phyloP scores from a whole-genome alignment of 2,888 invertebrate genomes.

The Eupsilia transversa region DNA sequence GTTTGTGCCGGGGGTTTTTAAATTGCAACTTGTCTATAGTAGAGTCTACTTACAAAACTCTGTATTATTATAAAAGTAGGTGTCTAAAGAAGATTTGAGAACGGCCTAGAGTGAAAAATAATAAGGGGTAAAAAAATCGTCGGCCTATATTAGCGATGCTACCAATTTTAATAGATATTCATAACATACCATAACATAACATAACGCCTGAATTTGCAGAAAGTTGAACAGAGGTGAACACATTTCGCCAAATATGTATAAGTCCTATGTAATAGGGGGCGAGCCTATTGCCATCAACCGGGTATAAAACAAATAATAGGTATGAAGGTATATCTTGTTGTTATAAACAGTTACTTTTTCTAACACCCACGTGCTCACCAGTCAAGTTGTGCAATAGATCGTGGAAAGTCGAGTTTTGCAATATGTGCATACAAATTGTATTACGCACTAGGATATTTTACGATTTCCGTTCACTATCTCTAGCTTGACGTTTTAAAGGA shows the following conservation, averaged over 20 bases:
- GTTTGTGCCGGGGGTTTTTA: no score
- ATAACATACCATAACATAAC: no score
- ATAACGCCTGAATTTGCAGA: no score
- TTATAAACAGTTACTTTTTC: slow-evolving; percentile 25
- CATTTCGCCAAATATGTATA: no score
- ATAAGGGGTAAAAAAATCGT: neutral
- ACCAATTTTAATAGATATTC: neutral
- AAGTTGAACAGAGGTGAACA: no score
- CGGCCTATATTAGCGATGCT: neutral
- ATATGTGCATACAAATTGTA: slow-evolving; percentile 51
- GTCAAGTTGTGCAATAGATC: slow-evolving; percentile 39
- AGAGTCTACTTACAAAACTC: neutral
- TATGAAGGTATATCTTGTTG: neutral
- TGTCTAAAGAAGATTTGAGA: neutral
- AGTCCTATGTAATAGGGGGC: no score
- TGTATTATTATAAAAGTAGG: neutral
- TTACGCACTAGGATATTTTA: slow-evolving; percentile 63
- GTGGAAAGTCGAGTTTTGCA: slow-evolving; percentile 57
- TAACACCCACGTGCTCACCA: slow-evolving; percentile 12
- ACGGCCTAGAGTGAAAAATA: neutral
- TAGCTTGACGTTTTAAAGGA: slow-evolving; percentile 50
- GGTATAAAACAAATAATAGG: no score
- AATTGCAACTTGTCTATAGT: no score
- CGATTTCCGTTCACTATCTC: slow-evolving; percentile 67
- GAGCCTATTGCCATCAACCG: no score